Conservation (phyloP, 2,888 invertebrate species). For the Drosophila prostipennis region DNA sequence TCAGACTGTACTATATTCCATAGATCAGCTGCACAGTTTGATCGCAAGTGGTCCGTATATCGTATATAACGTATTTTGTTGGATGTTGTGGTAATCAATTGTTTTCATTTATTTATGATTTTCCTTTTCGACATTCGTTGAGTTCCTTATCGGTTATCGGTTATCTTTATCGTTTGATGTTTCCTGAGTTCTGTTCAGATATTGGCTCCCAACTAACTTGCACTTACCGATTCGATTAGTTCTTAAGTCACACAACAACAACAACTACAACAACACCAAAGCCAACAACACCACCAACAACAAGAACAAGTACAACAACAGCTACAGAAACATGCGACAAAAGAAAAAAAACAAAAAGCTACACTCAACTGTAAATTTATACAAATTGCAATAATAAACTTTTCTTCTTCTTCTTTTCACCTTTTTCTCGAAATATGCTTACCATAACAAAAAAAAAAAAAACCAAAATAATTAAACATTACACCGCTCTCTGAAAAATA, state of each 20-base stretch:
- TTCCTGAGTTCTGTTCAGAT: slow-evolving; percentile 39
- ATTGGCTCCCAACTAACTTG: slow-evolving; percentile 71
- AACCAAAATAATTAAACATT: slow-evolving; percentile 35
- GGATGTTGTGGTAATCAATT: slow-evolving; percentile 52
- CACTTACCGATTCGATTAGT: slow-evolving; percentile 71
- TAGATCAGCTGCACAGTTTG: slow-evolving; percentile 31
- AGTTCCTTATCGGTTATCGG: slow-evolving; percentile 11
- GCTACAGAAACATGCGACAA: slow-evolving; percentile 40
- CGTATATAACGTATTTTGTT: slow-evolving; percentile 31
- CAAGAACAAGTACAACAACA: slow-evolving; percentile 17
- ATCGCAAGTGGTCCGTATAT: slow-evolving; percentile 36
- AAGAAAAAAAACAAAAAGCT: slow-evolving; percentile 45
- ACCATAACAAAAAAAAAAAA: slow-evolving; percentile 53
- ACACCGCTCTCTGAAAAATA: slow-evolving; percentile 51
- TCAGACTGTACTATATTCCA: slow-evolving; percentile 22
- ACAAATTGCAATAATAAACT: slow-evolving; percentile 77
- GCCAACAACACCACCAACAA: slow-evolving; percentile 4
- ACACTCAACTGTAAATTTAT: slow-evolving; percentile 74
- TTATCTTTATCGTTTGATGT: slow-evolving; percentile 16
- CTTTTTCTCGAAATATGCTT: slow-evolving; percentile 74
- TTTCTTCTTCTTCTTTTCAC: slow-evolving; percentile 78
- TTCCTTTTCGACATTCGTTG: slow-evolving; percentile 26
- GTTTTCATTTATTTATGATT: neutral
- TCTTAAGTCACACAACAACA: slow-evolving; percentile 59
- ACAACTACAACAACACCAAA: slow-evolving; percentile 43